Evolutionary conservation across 92 coral and sea anemone genomes (phyloP), one percentile per base, ranked within the genome.

Genomic region (Epizoanthus scotinus): DNA sequence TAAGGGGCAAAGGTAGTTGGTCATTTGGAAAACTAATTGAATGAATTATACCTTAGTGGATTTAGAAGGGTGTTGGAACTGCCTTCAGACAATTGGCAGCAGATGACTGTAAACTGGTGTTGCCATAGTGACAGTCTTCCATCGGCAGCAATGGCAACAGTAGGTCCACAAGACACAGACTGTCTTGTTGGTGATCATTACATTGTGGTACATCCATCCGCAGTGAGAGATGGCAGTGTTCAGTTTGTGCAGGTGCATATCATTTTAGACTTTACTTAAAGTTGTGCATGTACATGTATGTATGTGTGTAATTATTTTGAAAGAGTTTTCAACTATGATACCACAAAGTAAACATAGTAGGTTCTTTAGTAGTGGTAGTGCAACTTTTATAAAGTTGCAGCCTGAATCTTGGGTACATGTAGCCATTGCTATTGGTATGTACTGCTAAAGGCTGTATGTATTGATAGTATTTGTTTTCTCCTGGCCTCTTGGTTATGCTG

Each of bases 31-130:
- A 47, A 47, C 2, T 47, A 7, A 47, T 10, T 47, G 52, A 47
- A 47, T 47, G 52, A 47, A 15, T 57, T 26, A 38, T 52, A 5
- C 63, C 78, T 28, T 78, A 94, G 98, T 56, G 83, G 87, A 56
- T 91, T 95, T 71, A 78, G 86, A 61, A 87, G 99, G 54, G 91
- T 96, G 64, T 80, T 96, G 36, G 97, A 96, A 62, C 82, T 96
- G 63, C 99, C 99, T 28, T 89, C 99, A 31, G 99, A 96, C 81
- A 92, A 89, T 82, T 96, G 98, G 98, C 90, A 93, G 66, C 90
- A 96, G 74, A 80, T 89, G 67, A 85, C 94, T 26, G 87, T 89
- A 59, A 90, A 96, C 73, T 95, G 94, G 86, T 96, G 94, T 93
- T 96, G 99, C 79, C 99, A 96, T 90, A 95, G 94, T 8, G 85